Evolutionary conservation across 2,888 invertebrate species (phyloP), one percentile per base, ranked within the genome.

Genomic region (Meghimatium bilineatum): DNA sequence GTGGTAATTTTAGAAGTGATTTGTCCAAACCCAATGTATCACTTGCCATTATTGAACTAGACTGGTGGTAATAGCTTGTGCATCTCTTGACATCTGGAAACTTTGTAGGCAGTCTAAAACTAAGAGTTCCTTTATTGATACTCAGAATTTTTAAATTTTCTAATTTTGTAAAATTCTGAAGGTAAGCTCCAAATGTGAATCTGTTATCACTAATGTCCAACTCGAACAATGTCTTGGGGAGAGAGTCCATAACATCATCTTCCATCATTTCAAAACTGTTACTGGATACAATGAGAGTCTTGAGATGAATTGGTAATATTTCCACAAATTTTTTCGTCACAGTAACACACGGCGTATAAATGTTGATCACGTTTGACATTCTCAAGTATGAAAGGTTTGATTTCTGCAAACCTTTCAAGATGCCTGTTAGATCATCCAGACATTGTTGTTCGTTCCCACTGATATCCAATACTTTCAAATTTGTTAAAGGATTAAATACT

Each of bases 121-220:
- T 56, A 20, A 56, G 56, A 26, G n/a, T 32, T 38, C 52, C 76
- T 10, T 69, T 69, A 71, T 77, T 69, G 1, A 82, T 56, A 12
- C 38, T 29, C 29, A 82, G 56, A 36, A 17, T 29, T 6, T 77
- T 34, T 14, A 82, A 32, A 29, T 82, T 76, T 36, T 49, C 44
- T 44, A 82, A 26, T 36, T 38, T 77, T 23, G 52, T 20, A 20
- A 82, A 29, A 36, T 82, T 49, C 20, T n/a, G 23, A 34, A 82
- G 69, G 32, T 82, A 82, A 14, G 1, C 6, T 38, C 82, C 82
- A 71, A 82, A 82, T 6, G 52, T 60, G 32, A 82, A 38, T 32
- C 69, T 82, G 71, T 82, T 82, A 34, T 77, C 77, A 20, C 52
- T 77, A 14, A 82, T 29, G 29, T 82, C 77, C 8, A 82, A 32